These are phyloP conservation scores for Tokudaia tokunoshimensis DNA, from an alignment of 2,797 vertebrate species.

Conservation along the genomic window DNA sequence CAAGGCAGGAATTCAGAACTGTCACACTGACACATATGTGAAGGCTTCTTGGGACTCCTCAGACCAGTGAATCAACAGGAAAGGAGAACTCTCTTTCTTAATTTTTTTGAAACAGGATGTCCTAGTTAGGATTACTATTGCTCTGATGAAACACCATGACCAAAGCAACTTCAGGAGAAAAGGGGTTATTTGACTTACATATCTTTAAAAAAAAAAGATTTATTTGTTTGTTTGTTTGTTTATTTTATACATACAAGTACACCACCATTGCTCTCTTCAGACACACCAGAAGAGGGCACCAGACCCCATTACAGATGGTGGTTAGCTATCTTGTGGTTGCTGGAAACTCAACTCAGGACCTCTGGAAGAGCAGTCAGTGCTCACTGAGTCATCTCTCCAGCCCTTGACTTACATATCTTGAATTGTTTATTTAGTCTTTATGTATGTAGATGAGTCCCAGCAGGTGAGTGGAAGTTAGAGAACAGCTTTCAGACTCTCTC, in stretches of 20 bases:
- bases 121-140: not conserved
- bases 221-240: no score
- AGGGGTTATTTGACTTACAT: not conserved
- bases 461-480: no score
- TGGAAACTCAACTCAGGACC: no score
- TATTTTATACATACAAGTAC: no score
- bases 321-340: no score
- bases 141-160: not conserved
- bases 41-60: conserved; percentile 1
- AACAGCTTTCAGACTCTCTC: not conserved
- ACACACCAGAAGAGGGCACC: no score
- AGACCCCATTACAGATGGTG: no score
- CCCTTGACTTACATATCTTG: not conserved
- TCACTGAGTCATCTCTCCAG: no score
- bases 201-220: not conserved
- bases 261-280: no score
- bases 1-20: conserved; percentile 1
- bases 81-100: not conserved
- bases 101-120: not conserved
- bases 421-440: not conserved
- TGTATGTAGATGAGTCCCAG: not conserved
- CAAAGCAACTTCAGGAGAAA: not conserved
- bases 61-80: conserved; percentile 1
- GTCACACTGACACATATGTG: not conserved
- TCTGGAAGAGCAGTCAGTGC: no score